These are phyloP conservation scores for Smutsia temminckii DNA, from an alignment of 2,797 vertebrate genomes.

Conservation along the genomic window DNA sequence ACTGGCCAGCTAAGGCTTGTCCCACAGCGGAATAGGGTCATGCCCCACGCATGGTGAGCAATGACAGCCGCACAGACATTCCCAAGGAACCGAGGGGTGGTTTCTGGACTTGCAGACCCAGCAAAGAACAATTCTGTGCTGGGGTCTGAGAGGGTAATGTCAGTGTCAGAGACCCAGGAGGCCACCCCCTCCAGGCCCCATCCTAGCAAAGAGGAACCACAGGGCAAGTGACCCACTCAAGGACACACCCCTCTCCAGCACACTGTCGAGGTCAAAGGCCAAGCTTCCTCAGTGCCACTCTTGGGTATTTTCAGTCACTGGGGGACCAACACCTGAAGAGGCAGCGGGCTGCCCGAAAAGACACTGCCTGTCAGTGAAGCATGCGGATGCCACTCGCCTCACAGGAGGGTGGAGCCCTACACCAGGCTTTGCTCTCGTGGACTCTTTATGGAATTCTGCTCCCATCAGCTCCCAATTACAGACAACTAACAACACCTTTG, in stretches of 20 bases:
- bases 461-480: neutral
- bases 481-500: neutral
- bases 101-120: neutral
- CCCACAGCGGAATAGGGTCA: rapidly evolving
- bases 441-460: neutral
- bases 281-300: neutral
- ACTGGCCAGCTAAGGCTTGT: neutral
- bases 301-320: neutral
- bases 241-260: neutral
- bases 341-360: neutral
- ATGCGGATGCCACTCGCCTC: neutral
- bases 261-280: neutral
- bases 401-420: neutral
- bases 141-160: neutral
- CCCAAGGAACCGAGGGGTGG: rapidly evolving
- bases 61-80: neutral
- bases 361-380: neutral
- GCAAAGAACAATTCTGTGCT: neutral
- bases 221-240: neutral
- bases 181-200: neutral
- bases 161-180: neutral
- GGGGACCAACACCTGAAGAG: neutral
- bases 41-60: neutral
- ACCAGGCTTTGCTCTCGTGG: neutral
- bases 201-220: neutral